Evolutionary conservation across 2,797 vertebrate species (phyloP), one percentile per base, ranked within the genome.

Genomic region (Artibeus lituratus): DNA sequence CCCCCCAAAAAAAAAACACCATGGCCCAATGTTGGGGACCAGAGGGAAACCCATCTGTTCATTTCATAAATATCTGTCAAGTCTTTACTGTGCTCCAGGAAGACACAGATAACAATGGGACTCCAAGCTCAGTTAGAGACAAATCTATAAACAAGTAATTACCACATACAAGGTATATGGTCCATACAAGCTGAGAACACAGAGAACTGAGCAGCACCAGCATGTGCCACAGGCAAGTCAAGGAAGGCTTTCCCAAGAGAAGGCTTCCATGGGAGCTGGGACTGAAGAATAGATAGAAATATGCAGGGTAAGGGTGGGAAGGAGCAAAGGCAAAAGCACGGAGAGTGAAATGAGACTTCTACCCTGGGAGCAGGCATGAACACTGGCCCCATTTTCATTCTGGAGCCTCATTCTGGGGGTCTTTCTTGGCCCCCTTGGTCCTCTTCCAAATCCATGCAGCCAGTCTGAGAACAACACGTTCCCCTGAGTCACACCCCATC

Each of bases 401-500:
- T 35, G n/a, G 35, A 69, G 26, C 8, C 24, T 72, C 47, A 1
- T 32, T 35, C 16, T 91, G 26, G 44, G 6, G 42, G 42, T 49
- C 26, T 65, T 59, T 82, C 47, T 37, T 57, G 29, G 7, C 11
- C 19, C n/a, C 47, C 1, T 44, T 6, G 24, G 35, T 42, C 32
- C 39, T 81, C 77, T 87, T 96, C 81, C 65, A 88, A 89, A 80
- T 55, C 15, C 24, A 77, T 42, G 32, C 14, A 8, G 39, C 74
- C 72, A 78, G 24, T 14, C 37, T 51, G 80, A 94, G 89, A 93
- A 85, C 22, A 78, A 21, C 73, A 44, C 12, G 53, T 29, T 57
- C 29, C 26, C 74, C 65, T 42, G 65, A 51, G 10, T 39, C 65
- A 80, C 7, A 9, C 9, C 12, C 26, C 62, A 24, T 55, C 42